phyloP scores from a whole-genome alignment of 2,888 invertebrate genomes.

The Apocheima hispidaria region DNA sequence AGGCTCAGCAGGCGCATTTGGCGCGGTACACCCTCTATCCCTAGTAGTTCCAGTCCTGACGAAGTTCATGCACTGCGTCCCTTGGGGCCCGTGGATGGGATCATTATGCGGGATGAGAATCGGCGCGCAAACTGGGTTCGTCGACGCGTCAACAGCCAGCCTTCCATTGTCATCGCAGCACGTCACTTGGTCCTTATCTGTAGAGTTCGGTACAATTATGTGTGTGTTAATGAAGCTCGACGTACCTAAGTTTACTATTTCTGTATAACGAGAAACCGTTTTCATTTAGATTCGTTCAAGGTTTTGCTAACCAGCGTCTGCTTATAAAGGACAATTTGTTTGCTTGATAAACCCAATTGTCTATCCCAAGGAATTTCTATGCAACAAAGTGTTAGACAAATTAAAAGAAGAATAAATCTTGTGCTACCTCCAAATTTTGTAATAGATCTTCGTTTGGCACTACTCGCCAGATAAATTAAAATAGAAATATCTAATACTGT shows the following conservation, averaged over 20 bases:
- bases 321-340: background rate
- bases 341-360: background rate
- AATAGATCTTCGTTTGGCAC: too few relatives aligned
- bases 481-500: too few relatives aligned
- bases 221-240: slow-evolving; percentile 5
- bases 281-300: background rate
- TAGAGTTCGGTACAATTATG: slow-evolving; percentile 7
- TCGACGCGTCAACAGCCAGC: slow-evolving; percentile 58
- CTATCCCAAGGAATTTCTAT: background rate
- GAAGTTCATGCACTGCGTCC: slow-evolving; percentile 90
- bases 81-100: slow-evolving; percentile 77
- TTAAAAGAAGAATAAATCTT: background rate
- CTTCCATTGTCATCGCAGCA: slow-evolving; percentile 76
- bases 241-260: background rate
- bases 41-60: slow-evolving; percentile 89
- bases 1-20: slow-evolving; percentile 89
- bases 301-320: background rate
- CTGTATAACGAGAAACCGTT: slow-evolving; percentile 1
- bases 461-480: too few relatives aligned
- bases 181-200: slow-evolving; percentile 68
- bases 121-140: slow-evolving; percentile 74
- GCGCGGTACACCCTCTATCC: slow-evolving; percentile 88
- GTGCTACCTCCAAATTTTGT: too few relatives aligned
- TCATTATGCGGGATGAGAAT: slow-evolving; percentile 72
- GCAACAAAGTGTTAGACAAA: background rate